Percentiles rank a stretch among this genome's conserved stretches.
Evolutionary conservation across 1,140 invertebrate genomes (phyloP).

Genomic region (Stegodyphus dumicola): DNA sequence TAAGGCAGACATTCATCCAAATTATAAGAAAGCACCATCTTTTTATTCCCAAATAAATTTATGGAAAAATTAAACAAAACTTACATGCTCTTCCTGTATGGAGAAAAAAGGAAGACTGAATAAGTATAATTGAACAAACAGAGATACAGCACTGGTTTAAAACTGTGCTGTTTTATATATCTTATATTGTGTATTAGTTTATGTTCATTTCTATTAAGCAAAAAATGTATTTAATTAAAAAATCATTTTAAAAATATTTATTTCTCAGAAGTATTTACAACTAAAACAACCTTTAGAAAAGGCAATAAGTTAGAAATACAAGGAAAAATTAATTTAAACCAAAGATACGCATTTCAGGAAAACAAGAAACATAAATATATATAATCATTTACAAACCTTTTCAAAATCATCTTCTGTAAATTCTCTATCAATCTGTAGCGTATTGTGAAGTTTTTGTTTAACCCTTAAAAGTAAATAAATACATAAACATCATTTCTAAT

Average conservation of each 20-base stretch:
- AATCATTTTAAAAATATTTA: too few relatives aligned
- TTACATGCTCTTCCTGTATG: not conserved
- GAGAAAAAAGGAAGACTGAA: not conserved
- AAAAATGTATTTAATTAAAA: not conserved
- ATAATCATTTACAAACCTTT: constrained; percentile 66
- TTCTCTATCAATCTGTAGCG: constrained; percentile 91
- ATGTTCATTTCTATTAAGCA: too few relatives aligned
- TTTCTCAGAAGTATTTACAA: too few relatives aligned
- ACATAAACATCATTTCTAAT: constrained; percentile 7
- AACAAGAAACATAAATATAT: too few relatives aligned
- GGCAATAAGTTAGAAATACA: too few relatives aligned
- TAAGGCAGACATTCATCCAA: too few relatives aligned
- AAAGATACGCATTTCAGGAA: too few relatives aligned
- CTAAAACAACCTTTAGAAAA: too few relatives aligned
- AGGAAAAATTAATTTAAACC: too few relatives aligned
- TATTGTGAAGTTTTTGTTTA: constrained; percentile 91
- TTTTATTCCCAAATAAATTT: too few relatives aligned
- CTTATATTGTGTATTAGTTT: not conserved
- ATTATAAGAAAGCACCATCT: too few relatives aligned
- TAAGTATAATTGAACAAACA: not conserved
- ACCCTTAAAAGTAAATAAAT: constrained; percentile 76
- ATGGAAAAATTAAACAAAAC: not conserved
- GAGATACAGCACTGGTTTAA: not conserved
- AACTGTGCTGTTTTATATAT: not conserved
- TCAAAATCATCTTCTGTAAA: constrained; percentile 87